phyloP scores from a whole-genome alignment of 2,888 invertebrate genomes.

The Agrochola lychnidis region DNA sequence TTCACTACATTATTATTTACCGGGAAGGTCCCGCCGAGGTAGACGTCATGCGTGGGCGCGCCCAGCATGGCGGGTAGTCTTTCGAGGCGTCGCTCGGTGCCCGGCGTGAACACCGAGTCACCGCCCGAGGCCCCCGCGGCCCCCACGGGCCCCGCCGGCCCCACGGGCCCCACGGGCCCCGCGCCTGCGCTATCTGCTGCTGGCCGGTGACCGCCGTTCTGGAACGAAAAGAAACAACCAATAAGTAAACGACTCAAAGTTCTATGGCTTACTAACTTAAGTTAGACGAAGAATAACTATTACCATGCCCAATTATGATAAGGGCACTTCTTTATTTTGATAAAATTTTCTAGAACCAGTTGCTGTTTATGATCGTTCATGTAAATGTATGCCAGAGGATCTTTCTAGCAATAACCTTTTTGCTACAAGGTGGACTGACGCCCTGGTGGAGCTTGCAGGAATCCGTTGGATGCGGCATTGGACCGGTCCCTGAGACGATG shows the following conservation, averaged over 20 bases:
- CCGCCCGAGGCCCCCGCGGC: constrained; percentile 65
- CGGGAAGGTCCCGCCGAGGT: constrained; percentile 95
- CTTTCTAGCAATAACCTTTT: neutral
- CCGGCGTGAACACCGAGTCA: constrained; percentile 82
- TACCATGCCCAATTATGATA: neutral
- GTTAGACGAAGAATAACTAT: neutral
- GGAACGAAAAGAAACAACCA: constrained; percentile 8
- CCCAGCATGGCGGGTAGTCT: constrained; percentile 87
- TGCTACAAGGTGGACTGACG: no score
- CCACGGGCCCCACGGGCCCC: constrained; percentile 10
- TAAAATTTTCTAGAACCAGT: neutral
- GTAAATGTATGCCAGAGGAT: neutral
- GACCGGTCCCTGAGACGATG: neutral
- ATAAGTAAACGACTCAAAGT: constrained; percentile 5
- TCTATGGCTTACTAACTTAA: constrained; percentile 2
- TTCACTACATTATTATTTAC: constrained; percentile 68
- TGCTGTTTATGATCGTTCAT: neutral
- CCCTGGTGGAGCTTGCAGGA: no score
- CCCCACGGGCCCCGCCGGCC: constrained; percentile 41
- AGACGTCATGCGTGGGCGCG: constrained; percentile 92
- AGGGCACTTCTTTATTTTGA: neutral
- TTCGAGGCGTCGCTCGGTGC: constrained; percentile 86
- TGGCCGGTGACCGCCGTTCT: constrained; percentile 76
- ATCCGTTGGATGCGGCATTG: no score
- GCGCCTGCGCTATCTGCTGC: constrained; percentile 63